These are phyloP conservation scores for Rattus rattus DNA, from an alignment of 2,113 vertebrate species.

Conservation along the genomic window DNA sequence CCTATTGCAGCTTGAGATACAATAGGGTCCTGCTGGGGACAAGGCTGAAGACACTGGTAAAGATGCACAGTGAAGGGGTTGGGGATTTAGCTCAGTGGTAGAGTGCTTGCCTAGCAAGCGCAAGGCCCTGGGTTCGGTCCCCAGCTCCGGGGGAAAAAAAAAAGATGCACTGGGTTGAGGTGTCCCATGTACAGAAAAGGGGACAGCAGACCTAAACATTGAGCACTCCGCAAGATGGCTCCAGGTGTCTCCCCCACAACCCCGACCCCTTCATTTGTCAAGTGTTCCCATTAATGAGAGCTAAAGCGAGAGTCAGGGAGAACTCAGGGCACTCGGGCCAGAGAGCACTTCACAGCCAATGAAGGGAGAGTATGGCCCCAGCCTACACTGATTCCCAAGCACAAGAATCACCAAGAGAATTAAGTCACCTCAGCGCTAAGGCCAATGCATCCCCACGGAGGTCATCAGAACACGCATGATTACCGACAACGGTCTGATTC, in stretches of 20 bases:
- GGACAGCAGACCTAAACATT: not conserved
- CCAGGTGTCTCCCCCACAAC: not conserved
- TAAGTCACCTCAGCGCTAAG: not conserved
- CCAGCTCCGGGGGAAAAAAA: too few species aligned
- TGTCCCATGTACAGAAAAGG: not conserved
- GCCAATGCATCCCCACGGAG: not conserved
- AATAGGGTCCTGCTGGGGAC: accelerated
- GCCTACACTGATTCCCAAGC: accelerated
- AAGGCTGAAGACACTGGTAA: not conserved
- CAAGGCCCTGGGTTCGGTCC: too few species aligned
- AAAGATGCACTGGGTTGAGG: not conserved
- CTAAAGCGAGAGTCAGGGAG: not conserved
- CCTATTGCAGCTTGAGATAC: not conserved
- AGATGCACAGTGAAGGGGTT: accelerated
- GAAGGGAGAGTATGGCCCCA: not conserved
- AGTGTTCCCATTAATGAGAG: not conserved
- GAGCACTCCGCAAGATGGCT: not conserved
- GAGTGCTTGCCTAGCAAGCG: too few species aligned
- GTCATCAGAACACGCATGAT: not conserved
- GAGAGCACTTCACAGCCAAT: not conserved
- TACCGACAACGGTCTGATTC: not conserved
- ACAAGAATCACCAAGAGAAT: not conserved
- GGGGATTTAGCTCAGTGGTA: too few species aligned
- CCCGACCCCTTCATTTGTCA: not conserved
- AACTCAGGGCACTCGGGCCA: not conserved